Percentiles rank a stretch among this genome's conserved stretches.
phyloP scores from a whole-genome alignment of 2,888 invertebrate genomes.

The Cartodere bifasciata region DNA sequence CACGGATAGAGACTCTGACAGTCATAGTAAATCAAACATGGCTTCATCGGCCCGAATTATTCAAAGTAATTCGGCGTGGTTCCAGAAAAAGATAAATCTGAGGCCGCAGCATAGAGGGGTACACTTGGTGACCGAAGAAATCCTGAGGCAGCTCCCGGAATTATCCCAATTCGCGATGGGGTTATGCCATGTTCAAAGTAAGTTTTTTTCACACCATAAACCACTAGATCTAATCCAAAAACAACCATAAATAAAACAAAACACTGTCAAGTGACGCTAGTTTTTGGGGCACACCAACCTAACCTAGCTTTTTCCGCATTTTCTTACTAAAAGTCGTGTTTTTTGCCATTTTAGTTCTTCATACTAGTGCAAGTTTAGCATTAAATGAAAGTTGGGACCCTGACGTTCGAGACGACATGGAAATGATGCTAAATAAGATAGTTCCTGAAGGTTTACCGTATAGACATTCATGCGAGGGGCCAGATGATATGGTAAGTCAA shows the following conservation, averaged over 20 bases:
- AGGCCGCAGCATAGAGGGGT: conserved; percentile 93
- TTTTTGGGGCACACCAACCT: no score
- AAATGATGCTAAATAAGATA: conserved; percentile 98
- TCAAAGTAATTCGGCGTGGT: conserved; percentile 95
- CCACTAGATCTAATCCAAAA: no score
- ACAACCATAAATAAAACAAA: no score
- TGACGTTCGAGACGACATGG: conserved; percentile 95
- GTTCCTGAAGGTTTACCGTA: conserved; percentile 95
- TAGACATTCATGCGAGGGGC: conserved; percentile 94
- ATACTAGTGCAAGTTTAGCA: conserved; percentile 94
- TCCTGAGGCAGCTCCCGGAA: conserved; percentile 88
- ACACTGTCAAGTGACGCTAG: no score
- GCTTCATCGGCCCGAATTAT: conserved; percentile 78
- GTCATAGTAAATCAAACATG: conserved; percentile 50
- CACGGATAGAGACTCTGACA: conserved; percentile 36
- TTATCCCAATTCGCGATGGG: conserved; percentile 90
- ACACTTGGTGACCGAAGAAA: conserved; percentile 94
- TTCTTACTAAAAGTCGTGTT: no score
- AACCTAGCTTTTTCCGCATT: no score
- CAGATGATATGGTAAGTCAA: conserved; percentile 90
- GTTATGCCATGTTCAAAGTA: conserved; percentile 93
- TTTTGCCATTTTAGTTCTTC: conserved; percentile 83
- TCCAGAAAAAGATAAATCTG: conserved; percentile 93
- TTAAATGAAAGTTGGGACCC: conserved; percentile 98
- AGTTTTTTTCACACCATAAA: no score